These are phyloP conservation scores for Myotis myotis DNA, from an alignment of 2,797 vertebrate genomes.

Conservation along the genomic window DNA sequence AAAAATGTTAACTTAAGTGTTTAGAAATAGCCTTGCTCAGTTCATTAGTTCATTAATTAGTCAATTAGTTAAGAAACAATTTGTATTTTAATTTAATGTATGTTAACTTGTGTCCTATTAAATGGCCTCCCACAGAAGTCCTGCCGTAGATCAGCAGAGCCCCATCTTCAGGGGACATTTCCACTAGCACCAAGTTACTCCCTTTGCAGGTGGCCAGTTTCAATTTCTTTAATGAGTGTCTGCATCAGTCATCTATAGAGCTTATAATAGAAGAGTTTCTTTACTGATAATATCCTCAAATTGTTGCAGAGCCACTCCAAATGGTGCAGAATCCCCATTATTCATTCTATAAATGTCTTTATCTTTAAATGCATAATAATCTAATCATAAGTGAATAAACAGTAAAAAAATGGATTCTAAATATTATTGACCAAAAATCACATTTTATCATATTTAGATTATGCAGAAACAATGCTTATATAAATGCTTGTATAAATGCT, in stretches of 20 bases:
- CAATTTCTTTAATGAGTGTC: neutral
- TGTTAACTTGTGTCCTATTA: neutral
- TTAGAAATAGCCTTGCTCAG: neutral
- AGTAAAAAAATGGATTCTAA: neutral
- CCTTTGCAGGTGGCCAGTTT: neutral
- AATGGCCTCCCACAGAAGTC: neutral
- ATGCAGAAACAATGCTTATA: neutral
- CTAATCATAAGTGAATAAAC: neutral
- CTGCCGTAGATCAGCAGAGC: neutral
- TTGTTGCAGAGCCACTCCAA: neutral
- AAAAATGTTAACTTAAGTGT: constrained; percentile 1
- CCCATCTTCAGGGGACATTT: neutral
- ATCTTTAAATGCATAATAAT: neutral
- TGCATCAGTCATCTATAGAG: neutral
- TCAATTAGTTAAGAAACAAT: neutral
- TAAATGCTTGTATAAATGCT: neutral
- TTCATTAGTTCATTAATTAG: neutral
- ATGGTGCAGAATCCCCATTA: neutral
- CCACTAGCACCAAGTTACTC: neutral
- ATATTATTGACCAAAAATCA: neutral
- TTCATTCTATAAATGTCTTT: neutral
- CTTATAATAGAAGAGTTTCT: neutral
- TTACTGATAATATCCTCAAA: neutral
- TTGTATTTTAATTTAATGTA: neutral
- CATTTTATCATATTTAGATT: neutral